Evolutionary conservation across 2,888 invertebrate genomes (phyloP), one percentile per base, ranked within the genome.

Genomic region (Melolontha melolontha): DNA sequence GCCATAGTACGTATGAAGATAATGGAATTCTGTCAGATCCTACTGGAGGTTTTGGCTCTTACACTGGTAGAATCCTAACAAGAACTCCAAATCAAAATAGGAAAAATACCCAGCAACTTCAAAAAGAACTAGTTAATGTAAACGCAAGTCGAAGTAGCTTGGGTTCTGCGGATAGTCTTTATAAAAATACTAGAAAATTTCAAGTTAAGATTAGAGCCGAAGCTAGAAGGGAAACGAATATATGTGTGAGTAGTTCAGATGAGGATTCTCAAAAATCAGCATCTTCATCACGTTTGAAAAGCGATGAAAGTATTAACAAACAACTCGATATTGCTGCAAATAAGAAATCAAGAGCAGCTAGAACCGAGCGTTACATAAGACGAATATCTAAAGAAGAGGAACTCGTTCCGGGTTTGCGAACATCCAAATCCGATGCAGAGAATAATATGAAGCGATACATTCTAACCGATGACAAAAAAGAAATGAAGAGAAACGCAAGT

Each of bases 351-450:
- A 85, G 93, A 65, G 88, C 90, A 22, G 93, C 93, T 0, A 86
- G 94, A 75, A 94, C 93, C 63, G 94, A 94, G 79, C 86, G 94
- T 64, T 93, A 93, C 77, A 89, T 92, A 66, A 92, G 92, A 77
- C 86, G 94, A 64, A 82, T 92, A 73, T 92, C 91, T 11, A 86
- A 89, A 67, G 92, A 92, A 73, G 91, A 91, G 41, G 91, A 91
- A 77, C 84, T 85, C 73, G 78, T 86, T 5, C 86, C 86, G 69
- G 75, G 76, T 66, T 66, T 79, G 22, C 76, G 77, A 70, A 52
- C 78, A 34, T 79, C 78, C 4, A 82, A 81, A 71, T 80, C 80
- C 0, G 82, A 82, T 65, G 78, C 76, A 0, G 81, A 83, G 69
- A 77, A 75, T 54, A 72, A 75, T 34, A 67, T 52, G 47, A 64